Percentiles rank a stretch among this genome's conserved stretches.
phyloP scores from a whole-genome alignment of 2,888 invertebrate species.

The Byasa hedistus region DNA sequence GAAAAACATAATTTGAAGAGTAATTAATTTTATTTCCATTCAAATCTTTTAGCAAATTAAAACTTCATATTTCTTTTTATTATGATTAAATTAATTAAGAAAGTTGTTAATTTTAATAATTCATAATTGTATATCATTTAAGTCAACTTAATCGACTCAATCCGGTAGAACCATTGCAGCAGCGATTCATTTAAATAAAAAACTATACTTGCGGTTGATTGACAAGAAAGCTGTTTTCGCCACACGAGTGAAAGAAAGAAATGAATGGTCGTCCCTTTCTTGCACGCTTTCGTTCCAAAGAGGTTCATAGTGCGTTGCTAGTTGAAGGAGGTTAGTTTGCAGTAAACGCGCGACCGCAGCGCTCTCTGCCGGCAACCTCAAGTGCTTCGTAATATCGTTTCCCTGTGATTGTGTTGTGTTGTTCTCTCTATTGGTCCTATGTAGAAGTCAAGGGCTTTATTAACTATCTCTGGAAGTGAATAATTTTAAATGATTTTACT shows the following conservation, averaged over 20 bases:
- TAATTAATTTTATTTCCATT: too few relatives aligned
- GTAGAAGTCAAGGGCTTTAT: conserved; percentile 45
- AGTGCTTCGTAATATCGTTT: conserved; percentile 57
- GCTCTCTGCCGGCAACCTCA: conserved; percentile 72
- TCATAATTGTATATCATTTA: neutral
- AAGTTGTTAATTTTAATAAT: conserved; percentile 1
- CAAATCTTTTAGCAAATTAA: too few relatives aligned
- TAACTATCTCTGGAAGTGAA: conserved; percentile 52
- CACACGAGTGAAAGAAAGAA: conserved; percentile 63
- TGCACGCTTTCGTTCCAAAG: conserved; percentile 65
- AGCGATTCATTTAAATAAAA: conserved; percentile 2
- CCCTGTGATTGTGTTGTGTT: conserved; percentile 67
- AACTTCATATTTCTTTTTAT: too few relatives aligned
- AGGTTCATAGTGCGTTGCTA: conserved; percentile 51
- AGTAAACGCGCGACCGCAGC: conserved; percentile 70
- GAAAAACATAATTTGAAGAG: too few relatives aligned
- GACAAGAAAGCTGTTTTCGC: conserved; percentile 64
- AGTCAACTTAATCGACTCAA: neutral
- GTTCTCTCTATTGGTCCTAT: conserved; percentile 46
- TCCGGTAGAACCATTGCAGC: neutral
- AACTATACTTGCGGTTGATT: conserved; percentile 47
- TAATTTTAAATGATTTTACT: conserved; percentile 42
- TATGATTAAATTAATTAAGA: neutral
- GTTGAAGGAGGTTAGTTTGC: conserved; percentile 70
- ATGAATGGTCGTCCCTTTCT: conserved; percentile 70